Conservation (phyloP, 1,140 invertebrate species). For the Eumaeus atala region DNA sequence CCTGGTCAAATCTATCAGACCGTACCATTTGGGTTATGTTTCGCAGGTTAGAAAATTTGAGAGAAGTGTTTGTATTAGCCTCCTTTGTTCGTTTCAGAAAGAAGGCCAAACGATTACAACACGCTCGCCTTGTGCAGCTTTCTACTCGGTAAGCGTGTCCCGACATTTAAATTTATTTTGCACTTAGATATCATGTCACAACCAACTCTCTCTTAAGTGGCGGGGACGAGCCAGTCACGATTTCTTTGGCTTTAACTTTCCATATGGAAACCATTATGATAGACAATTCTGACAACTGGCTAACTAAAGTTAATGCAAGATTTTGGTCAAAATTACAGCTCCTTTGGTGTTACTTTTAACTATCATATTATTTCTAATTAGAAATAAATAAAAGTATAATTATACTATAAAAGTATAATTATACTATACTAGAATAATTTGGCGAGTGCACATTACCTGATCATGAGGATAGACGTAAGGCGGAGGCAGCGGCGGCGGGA, state of each 20-base stretch:
- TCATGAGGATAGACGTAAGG: conserved; percentile 85
- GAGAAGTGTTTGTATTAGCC: conserved; percentile 47
- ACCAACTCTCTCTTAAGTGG: conserved; percentile 64
- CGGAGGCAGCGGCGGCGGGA: conserved; percentile 82
- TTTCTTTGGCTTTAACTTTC: conserved; percentile 59
- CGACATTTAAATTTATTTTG: conserved; percentile 71
- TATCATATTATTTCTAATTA: too few species aligned
- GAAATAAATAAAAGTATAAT: too few species aligned
- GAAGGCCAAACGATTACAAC: conserved; percentile 66
- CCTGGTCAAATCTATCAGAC: conserved; percentile 23
- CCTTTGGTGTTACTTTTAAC: not conserved
- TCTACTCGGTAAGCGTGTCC: conserved; percentile 68
- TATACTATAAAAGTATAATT: too few species aligned
- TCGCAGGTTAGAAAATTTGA: conserved; percentile 43
- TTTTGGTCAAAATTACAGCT: too few species aligned
- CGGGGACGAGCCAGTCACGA: conserved; percentile 60
- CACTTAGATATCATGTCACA: conserved; percentile 53
- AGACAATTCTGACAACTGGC: conserved; percentile 16
- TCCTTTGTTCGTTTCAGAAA: conserved; percentile 65
- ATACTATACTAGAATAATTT: not conserved
- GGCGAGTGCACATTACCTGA: conserved; percentile 75
- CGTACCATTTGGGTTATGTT: conserved; percentile 58
- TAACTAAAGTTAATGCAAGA: too few species aligned
- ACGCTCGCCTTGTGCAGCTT: conserved; percentile 68
- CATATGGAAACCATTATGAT: conserved; percentile 33